Base-by-base conservation (phyloP, 2,113 vertebrate species). In the Saccopteryx leptura region DNA sequence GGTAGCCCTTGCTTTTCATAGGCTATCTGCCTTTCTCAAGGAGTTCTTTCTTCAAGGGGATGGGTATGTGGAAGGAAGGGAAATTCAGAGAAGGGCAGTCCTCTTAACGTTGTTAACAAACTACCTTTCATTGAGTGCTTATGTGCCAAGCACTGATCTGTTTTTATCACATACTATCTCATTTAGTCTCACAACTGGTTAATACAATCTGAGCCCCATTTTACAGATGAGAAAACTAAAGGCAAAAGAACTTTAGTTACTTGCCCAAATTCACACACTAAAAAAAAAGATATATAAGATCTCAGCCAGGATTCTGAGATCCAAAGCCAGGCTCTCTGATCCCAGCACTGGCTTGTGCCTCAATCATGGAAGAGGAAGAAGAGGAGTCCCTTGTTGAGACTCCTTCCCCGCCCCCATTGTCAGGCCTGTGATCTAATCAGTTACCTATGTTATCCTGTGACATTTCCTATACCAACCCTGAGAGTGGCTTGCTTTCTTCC, bases 171-270 rank as follows among this genome's bases (percentile, higher is more conserved):
- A 5, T 6, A 8, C 48, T 28, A 69, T 8, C 19, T 76, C 76
- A 11, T 56, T 81, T 54, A 31, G 9, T 91, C 69, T 63, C 82
- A 81, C 26, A 50, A 26, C 18, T 71, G 28, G 61, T 46, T 46
- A 90, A 12, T 26, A 63, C 28, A 24, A 2, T 26, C 13, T 26
- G 17, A 90, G 60, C n/a, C 71, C 54, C 10, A 50, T 86, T 88
- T 48, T 69, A 33, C 39, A 81, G 52, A 69, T 63, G 66, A 97
- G 76, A n/a, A 95, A 91, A 94, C 24, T 7, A 58, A 58, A 86
- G 19, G 48, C 68, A 74, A 82, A 23, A 69, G 18, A 85, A 86
- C 15, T 78, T 75, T 6, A 78, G 33, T 72, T 24, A 46, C 60
- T 88, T 52, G 46, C 78, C 65, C 18, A 84, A 74, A n/a, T 90